A percentile compares a stretch with the other conserved stretches of the same genome.
These are phyloP conservation scores for Colistium nudipinnis DNA, from an alignment of 2,113 vertebrate species.

Conservation along the genomic window DNA sequence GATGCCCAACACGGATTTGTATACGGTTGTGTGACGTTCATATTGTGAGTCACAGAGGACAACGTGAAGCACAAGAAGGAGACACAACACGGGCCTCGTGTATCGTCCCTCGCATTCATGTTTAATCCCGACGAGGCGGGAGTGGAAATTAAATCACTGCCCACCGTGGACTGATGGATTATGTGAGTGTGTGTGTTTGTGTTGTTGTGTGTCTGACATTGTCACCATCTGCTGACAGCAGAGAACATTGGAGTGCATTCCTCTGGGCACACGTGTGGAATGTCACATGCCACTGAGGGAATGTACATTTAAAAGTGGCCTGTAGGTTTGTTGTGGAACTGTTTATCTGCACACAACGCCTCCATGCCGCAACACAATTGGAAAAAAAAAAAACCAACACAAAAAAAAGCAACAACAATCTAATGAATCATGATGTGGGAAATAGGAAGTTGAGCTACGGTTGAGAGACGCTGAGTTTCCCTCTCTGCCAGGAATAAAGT, in stretches of 20 bases:
- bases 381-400: no score
- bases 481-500: background rate
- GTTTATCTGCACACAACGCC: background rate
- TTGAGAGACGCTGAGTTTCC: no score
- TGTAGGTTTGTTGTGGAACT: background rate
- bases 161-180: background rate
- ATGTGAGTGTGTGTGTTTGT: background rate
- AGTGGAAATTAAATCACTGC: constrained; percentile 27
- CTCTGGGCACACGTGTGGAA: constrained; percentile 5
- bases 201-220: background rate
- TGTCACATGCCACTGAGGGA: constrained; percentile 11
- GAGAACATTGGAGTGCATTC: constrained; percentile 2
- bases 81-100: no score
- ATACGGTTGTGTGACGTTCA: no score
- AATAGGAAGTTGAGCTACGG: background rate
- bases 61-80: no score
- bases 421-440: background rate
- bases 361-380: background rate
- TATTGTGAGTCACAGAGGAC: no score
- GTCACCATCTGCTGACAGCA: constrained; percentile 21
- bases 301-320: background rate
- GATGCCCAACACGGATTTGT: no score
- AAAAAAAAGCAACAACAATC: no score
- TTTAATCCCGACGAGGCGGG: background rate
- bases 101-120: constrained; percentile 1